These are phyloP conservation scores for Megaceryle alcyon DNA, from an alignment of 2,797 vertebrate genomes.

Conservation along the genomic window DNA sequence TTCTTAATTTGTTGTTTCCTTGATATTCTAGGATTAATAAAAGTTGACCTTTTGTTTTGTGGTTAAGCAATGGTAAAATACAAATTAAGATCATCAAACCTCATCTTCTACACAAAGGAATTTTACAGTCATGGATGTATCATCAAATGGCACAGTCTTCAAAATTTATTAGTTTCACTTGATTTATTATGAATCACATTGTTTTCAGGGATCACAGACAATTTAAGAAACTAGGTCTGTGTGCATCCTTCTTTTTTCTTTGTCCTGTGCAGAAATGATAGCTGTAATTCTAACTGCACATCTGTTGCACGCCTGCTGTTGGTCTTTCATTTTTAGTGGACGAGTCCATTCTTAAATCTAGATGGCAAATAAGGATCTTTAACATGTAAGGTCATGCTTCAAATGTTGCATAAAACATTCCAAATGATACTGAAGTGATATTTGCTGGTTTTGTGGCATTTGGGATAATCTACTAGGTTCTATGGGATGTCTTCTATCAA, in stretches of 20 bases:
- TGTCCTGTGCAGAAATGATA: not conserved
- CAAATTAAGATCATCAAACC: not conserved
- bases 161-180: not conserved
- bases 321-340: not conserved
- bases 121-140: not conserved
- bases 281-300: not conserved
- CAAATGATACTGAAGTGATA: not conserved
- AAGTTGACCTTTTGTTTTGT: not conserved
- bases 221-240: not conserved
- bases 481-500: not conserved
- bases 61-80: not conserved
- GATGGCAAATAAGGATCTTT: not conserved
- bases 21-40: not conserved
- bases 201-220: not conserved
- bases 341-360: not conserved
- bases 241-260: not conserved
- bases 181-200: not conserved
- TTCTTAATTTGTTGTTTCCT: not conserved
- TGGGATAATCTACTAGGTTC: not conserved
- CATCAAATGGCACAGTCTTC: not conserved
- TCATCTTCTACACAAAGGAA: not conserved
- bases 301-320: not conserved
- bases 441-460: not conserved
- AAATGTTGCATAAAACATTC: not conserved
- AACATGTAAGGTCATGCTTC: constrained; percentile 6